Evolutionary conservation across 2,888 invertebrate species (phyloP).

Genomic region (Parnassius mnemosyne): DNA sequence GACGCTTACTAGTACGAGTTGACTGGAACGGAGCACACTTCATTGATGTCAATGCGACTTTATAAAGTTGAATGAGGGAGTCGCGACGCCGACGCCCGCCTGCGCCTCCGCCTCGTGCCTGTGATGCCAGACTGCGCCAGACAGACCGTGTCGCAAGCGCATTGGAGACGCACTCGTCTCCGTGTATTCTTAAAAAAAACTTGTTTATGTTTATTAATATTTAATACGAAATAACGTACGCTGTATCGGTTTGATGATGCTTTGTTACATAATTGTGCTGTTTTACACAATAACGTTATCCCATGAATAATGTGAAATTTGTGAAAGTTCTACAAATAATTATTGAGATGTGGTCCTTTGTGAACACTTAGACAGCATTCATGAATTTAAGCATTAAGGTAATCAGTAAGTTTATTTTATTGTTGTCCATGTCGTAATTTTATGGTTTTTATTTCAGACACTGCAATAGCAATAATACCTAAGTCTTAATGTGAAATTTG

Average conservation of each 20-base stretch:
- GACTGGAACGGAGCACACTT: too few species aligned
- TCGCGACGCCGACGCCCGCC: constrained; percentile 43
- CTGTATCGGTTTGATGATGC: constrained; percentile 17
- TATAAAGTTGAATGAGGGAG: constrained; percentile 29
- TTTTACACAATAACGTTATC: constrained; percentile 18
- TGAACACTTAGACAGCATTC: constrained; percentile 62
- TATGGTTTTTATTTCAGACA: too few species aligned
- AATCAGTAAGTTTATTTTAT: constrained; percentile 30
- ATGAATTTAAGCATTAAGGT: constrained; percentile 70
- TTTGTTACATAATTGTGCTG: constrained; percentile 16
- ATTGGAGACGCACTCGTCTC: constrained; percentile 26
- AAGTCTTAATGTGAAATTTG: too few species aligned
- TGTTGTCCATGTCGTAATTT: not conserved
- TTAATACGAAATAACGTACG: constrained; percentile 1
- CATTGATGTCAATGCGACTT: constrained; percentile 9
- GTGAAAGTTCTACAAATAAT: constrained; percentile 67
- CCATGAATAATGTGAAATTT: constrained; percentile 47
- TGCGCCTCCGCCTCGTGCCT: constrained; percentile 1
- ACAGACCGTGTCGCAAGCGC: constrained; percentile 30
- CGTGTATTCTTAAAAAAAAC: constrained; percentile 8
- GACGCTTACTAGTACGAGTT: too few species aligned
- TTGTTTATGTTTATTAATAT: constrained; percentile 25
- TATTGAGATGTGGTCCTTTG: constrained; percentile 68
- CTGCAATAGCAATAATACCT: too few species aligned
- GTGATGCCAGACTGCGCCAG: not conserved